A percentile compares a stretch with the other conserved stretches of the same genome.
These are phyloP conservation scores for Drosophila serrata DNA, from an alignment of 1,140 invertebrate genomes.

Conservation along the genomic window DNA sequence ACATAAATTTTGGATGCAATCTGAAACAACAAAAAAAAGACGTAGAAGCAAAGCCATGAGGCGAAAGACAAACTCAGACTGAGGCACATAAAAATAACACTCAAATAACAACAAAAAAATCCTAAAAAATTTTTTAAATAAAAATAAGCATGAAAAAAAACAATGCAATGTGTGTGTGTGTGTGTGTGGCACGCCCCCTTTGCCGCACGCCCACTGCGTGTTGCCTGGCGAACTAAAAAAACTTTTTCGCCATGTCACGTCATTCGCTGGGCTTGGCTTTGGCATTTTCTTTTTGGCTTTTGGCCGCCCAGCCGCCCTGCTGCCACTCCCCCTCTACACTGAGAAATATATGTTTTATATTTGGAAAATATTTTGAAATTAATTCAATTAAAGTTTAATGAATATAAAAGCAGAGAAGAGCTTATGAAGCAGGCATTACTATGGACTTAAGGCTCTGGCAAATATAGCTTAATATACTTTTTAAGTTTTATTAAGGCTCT, in stretches of 20 bases:
- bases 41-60: constrained; percentile 34
- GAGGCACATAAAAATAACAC: constrained; percentile 69
- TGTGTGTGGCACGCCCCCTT: constrained; percentile 58
- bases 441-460: not conserved
- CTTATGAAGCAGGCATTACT: not conserved
- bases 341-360: not conserved
- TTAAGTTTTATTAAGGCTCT: not conserved
- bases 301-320: constrained; percentile 38
- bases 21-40: constrained; percentile 42
- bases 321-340: constrained; percentile 12
- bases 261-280: constrained; percentile 61
- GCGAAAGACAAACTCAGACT: constrained; percentile 45
- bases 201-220: constrained; percentile 61
- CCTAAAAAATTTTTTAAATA: not conserved
- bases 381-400: not conserved
- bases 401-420: not conserved
- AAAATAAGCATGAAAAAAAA: constrained; percentile 28
- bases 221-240: constrained; percentile 71
- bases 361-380: not conserved
- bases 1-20: constrained; percentile 84
- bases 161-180: constrained; percentile 30
- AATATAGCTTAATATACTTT: not conserved
- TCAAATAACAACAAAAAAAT: constrained; percentile 32
- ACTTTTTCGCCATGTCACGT: constrained; percentile 79
- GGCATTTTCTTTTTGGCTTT: constrained; percentile 41